Percentiles rank a stretch among this genome's conserved stretches.
Conservation (phyloP, 92 coral and sea anemone species). For the Palythoa caribaeorum region DNA sequence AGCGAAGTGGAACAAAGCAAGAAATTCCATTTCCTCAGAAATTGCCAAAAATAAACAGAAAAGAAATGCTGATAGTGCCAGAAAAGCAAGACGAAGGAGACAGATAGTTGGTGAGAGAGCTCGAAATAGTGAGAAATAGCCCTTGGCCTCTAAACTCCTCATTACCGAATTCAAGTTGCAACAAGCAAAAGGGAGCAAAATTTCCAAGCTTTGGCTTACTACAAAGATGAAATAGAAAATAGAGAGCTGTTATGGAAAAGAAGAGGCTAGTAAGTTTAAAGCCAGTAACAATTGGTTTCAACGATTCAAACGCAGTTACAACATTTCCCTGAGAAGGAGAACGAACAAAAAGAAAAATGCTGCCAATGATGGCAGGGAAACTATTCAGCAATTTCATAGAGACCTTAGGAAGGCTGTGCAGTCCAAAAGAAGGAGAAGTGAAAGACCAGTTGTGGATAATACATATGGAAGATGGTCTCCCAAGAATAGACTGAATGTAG, state of each 20-base stretch:
- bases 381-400: constrained; percentile 47
- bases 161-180: constrained; percentile 58
- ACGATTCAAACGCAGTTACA: constrained; percentile 42
- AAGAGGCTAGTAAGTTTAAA: constrained; percentile 41
- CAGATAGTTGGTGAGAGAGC: constrained; percentile 51
- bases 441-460: not conserved
- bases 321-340: constrained; percentile 52
- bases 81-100: constrained; percentile 46
- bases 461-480: constrained; percentile 23
- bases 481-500: constrained; percentile 12
- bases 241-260: constrained; percentile 55
- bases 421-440: constrained; percentile 24
- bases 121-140: constrained; percentile 49
- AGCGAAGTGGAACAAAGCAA: constrained; percentile 64
- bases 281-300: constrained; percentile 53
- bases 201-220: constrained; percentile 45
- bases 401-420: constrained; percentile 41
- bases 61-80: constrained; percentile 50
- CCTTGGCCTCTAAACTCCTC: constrained; percentile 55
- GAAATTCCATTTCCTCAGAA: constrained; percentile 51
- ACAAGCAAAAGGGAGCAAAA: constrained; percentile 57
- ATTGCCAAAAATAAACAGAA: constrained; percentile 55
- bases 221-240: constrained; percentile 50
- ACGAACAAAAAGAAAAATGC: constrained; percentile 53
- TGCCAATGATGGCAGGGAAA: constrained; percentile 53